A percentile compares a stretch with the other conserved stretches of the same genome.
These are phyloP conservation scores for Allygus modestus DNA, from an alignment of 2,888 invertebrate genomes.

Conservation along the genomic window DNA sequence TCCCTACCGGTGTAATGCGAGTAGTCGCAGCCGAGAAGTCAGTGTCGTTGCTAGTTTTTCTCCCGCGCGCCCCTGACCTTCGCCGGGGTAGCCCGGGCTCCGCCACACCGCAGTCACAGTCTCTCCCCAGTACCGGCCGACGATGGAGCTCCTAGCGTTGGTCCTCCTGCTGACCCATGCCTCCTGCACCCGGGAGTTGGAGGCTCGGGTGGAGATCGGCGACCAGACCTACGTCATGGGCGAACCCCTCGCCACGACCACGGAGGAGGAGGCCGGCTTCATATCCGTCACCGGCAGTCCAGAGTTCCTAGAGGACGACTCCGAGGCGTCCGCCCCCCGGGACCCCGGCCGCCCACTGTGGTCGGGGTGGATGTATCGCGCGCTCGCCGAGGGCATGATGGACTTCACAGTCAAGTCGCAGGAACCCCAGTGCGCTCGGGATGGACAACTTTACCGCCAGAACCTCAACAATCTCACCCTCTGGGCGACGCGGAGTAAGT, in stretches of 20 bases:
- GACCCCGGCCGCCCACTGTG: neutral
- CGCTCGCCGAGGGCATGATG: conserved; percentile 45
- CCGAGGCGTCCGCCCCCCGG: neutral
- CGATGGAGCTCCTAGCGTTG: conserved; percentile 48
- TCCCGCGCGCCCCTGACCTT: conserved; percentile 5
- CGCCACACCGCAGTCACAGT: neutral
- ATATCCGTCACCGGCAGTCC: conserved; percentile 30
- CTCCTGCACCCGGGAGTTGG: neutral
- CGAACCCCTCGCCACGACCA: neutral
- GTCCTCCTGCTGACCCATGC: neutral
- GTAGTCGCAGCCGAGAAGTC: neutral
- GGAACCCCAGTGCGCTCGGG: conserved; percentile 59
- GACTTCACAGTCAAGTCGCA: conserved; percentile 30
- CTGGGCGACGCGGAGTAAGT: conserved; percentile 67
- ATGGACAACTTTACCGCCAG: conserved; percentile 61
- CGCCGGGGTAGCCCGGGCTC: neutral
- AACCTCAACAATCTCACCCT: conserved; percentile 64
- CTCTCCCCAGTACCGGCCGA: conserved; percentile 27
- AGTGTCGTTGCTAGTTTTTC: conserved; percentile 14
- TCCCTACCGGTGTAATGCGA: too few relatives aligned
- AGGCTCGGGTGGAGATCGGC: neutral
- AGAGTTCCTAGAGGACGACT: neutral
- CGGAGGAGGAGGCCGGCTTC: conserved; percentile 40
- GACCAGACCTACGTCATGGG: neutral
- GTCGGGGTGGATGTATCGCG: conserved; percentile 50